phyloP scores from a whole-genome alignment of 2,888 invertebrate species.

The Lucinisca nassula region DNA sequence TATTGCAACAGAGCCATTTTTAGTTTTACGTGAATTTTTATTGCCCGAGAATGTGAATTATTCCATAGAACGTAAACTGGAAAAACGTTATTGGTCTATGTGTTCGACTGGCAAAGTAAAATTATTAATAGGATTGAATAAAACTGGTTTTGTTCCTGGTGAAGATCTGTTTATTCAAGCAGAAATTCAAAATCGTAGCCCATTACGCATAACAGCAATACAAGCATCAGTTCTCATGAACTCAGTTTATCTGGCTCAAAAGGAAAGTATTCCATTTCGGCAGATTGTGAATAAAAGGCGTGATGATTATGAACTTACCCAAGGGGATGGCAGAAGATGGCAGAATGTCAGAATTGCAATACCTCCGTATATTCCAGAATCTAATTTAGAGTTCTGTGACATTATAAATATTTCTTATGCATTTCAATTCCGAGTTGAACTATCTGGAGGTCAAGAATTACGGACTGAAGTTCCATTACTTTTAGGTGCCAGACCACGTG shows the following conservation, averaged over 20 bases:
- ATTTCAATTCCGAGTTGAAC: conserved; percentile 86
- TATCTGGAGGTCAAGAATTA: conserved; percentile 82
- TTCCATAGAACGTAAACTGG: conserved; percentile 49
- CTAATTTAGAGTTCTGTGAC: conserved; percentile 86
- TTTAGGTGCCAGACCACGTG: conserved; percentile 82
- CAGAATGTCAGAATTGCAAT: conserved; percentile 84
- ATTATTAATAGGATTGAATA: conserved; percentile 79
- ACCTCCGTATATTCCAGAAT: conserved; percentile 87
- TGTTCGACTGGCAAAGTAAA: conserved; percentile 85
- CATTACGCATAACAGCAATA: conserved; percentile 80
- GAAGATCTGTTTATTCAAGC: conserved; percentile 86
- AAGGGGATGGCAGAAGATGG: conserved; percentile 86
- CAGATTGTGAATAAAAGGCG: conserved; percentile 86
- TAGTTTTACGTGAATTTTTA: conserved; percentile 79
- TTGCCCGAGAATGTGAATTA: conserved; percentile 69
- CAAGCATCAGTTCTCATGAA: conserved; percentile 85
- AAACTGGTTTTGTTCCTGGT: conserved; percentile 84
- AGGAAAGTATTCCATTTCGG: conserved; percentile 76
- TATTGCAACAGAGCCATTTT: conserved; percentile 87
- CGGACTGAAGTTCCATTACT: conserved; percentile 82
- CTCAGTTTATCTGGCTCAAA: conserved; percentile 84
- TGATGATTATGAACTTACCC: conserved; percentile 84
- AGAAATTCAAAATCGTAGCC: conserved; percentile 84
- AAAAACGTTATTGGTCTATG: conserved; percentile 78
- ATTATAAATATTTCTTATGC: conserved; percentile 86